Evolutionary conservation across 2,888 invertebrate genomes (phyloP).

Genomic region (Synergus laeviventris): DNA sequence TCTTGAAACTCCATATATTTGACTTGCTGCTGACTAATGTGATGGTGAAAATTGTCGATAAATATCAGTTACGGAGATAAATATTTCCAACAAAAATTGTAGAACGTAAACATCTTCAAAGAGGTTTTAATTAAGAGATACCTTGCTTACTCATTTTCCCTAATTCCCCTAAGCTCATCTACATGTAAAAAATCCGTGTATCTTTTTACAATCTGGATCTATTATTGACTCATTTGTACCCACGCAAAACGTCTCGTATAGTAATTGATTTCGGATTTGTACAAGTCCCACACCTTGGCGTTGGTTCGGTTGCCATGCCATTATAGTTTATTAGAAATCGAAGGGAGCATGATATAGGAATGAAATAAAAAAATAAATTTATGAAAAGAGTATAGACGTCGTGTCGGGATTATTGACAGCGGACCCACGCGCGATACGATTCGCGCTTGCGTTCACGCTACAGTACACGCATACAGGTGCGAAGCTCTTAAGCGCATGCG

Average conservation of each 20-base stretch:
- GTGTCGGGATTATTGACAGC: conserved; percentile 54
- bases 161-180: too few species aligned
- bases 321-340: not conserved
- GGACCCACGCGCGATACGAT: conserved; percentile 54
- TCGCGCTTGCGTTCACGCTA: conserved; percentile 34
- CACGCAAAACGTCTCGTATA: not conserved
- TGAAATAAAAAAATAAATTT: not conserved
- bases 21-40: too few species aligned
- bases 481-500: not conserved
- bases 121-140: too few species aligned
- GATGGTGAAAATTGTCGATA: too few species aligned
- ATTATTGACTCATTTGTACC: conserved; percentile 4
- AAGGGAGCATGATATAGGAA: not conserved
- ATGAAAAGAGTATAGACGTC: not conserved
- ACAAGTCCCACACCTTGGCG: conserved; percentile 40
- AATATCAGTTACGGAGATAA: too few species aligned
- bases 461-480: not conserved
- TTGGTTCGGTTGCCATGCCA: not conserved
- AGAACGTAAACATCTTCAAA: too few species aligned
- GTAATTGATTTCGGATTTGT: conserved; percentile 44
- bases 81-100: too few species aligned
- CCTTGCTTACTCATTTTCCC: too few species aligned
- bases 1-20: too few species aligned
- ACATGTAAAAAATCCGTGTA: not conserved
- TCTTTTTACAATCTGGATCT: conserved; percentile 19